A percentile compares a stretch with the other conserved stretches of the same genome.
phyloP scores from a whole-genome alignment of 2,888 invertebrate species.

The Agrotis puta region DNA sequence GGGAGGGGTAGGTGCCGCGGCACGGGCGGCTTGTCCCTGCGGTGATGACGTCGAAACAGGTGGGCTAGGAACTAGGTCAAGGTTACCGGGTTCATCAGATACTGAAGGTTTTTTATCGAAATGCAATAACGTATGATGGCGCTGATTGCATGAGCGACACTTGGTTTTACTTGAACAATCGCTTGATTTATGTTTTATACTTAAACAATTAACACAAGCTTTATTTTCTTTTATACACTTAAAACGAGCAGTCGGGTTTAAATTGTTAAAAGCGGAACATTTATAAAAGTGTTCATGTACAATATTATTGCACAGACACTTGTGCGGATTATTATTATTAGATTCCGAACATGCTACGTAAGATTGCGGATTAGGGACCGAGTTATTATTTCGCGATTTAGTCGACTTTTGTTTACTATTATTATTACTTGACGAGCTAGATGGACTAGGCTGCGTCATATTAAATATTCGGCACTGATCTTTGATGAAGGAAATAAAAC shows the following conservation, averaged over 20 bases:
- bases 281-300: neutral
- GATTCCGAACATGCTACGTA: no score
- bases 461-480: no score
- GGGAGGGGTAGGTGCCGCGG: no score
- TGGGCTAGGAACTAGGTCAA: no score
- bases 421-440: no score
- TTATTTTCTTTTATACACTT: neutral
- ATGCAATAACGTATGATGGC: neutral
- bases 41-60: neutral
- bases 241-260: neutral
- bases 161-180: neutral
- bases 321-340: neutral
- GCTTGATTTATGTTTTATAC: neutral
- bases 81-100: no score
- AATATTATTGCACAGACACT: neutral
- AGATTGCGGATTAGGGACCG: no score
- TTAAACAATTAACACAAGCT: neutral
- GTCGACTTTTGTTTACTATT: no score
- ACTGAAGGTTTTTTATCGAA: neutral
- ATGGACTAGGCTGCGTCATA: no score
- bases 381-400: no score
- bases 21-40: no score
- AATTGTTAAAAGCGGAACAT: neutral
- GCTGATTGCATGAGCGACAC: neutral
- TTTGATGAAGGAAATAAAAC: no score